Conservation (phyloP, 1,140 invertebrate species). For the Psilanteris sp. region DNA sequence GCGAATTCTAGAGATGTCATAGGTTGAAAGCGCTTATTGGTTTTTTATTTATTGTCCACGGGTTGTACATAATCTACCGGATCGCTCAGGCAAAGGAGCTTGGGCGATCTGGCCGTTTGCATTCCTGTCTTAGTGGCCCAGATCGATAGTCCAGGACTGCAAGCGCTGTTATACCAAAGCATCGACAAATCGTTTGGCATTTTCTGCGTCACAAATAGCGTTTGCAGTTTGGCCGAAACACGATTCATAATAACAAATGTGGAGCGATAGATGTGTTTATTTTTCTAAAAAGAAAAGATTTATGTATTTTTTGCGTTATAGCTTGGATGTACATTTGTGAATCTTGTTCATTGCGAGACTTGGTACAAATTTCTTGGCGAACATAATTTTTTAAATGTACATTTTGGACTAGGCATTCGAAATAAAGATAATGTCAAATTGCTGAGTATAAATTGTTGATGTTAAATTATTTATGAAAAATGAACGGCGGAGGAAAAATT, state of each 20-base stretch:
- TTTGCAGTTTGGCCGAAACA: conserved; percentile 26
- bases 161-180: conserved; percentile 52
- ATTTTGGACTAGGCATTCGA: conserved; percentile 9
- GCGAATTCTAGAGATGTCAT: conserved; percentile 25
- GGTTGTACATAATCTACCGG: conserved; percentile 51
- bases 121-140: conserved; percentile 47
- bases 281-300: conserved; percentile 59
- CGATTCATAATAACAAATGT: conserved; percentile 39
- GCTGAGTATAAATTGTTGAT: conserved; percentile 18
- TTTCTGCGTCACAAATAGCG: conserved; percentile 11
- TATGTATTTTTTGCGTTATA: conserved; percentile 60
- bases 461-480: conserved; percentile 28
- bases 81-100: conserved; percentile 6
- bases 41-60: conserved; percentile 52
- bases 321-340: conserved; percentile 57
- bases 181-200: conserved; percentile 17
- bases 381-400: conserved; percentile 27
- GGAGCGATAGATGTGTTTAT: conserved; percentile 59
- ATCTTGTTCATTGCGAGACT: conserved; percentile 42
- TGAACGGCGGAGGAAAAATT: conserved; percentile 17
- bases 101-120: conserved; percentile 25
- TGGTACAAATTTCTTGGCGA: conserved; percentile 49
- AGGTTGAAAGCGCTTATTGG: conserved; percentile 46
- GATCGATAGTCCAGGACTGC: conserved; percentile 54
- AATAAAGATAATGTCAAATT: conserved; percentile 15